Conservation (phyloP, 2,113 vertebrate genomes). For the Sterrhoptilus dennistouni region DNA sequence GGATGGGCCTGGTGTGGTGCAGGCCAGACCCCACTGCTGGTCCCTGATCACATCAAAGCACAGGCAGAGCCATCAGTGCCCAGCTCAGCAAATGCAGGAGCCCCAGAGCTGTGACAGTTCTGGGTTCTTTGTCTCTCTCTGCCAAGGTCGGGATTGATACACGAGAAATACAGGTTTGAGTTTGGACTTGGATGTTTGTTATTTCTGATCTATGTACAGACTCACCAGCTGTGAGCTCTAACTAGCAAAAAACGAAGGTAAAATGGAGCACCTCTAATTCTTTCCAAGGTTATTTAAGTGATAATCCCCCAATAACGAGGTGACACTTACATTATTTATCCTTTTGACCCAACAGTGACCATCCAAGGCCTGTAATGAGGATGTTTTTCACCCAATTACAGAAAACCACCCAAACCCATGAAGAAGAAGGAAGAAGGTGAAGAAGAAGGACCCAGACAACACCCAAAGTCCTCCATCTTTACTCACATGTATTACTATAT, state of each 20-base stretch:
- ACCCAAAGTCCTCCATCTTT: too few relatives aligned
- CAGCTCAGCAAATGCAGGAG: background rate
- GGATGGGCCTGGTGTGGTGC: fast-evolving
- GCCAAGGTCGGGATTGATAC: background rate
- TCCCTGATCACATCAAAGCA: fast-evolving
- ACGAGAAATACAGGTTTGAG: background rate
- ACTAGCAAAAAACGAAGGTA: background rate
- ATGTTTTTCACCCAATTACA: too few relatives aligned
- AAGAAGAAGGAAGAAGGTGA: too few relatives aligned
- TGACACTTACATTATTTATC: background rate
- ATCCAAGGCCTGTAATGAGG: too few relatives aligned
- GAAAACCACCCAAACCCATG: too few relatives aligned
- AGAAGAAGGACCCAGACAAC: too few relatives aligned
- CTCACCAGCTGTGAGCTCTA: background rate
- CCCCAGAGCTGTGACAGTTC: background rate
- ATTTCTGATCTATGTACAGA: background rate
- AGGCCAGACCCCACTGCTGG: background rate
- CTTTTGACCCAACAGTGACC: too few relatives aligned
- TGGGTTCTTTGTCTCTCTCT: background rate
- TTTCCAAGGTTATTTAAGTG: background rate
- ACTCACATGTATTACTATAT: too few relatives aligned
- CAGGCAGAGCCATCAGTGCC: background rate
- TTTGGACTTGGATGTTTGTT: background rate
- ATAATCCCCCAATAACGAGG: background rate
- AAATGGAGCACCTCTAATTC: background rate